These are phyloP conservation scores for Heliconius sara DNA, from an alignment of 2,888 invertebrate genomes.

Conservation along the genomic window DNA sequence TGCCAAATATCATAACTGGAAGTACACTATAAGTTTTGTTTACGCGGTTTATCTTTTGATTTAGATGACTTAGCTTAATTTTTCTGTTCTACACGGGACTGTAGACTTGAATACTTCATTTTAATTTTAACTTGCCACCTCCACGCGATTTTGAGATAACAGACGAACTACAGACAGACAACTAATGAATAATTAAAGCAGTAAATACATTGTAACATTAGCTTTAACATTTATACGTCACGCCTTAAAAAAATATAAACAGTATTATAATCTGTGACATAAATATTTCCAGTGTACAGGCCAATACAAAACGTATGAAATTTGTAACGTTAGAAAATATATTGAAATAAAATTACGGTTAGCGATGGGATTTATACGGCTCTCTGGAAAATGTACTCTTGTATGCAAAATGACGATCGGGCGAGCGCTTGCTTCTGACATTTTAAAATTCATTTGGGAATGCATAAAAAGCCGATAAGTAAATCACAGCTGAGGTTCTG, in stretches of 20 bases:
- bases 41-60: too few species aligned
- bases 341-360: constrained; percentile 32
- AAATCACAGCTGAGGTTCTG: constrained; percentile 30
- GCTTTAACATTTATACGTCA: too few species aligned
- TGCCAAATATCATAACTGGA: too few species aligned
- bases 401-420: constrained; percentile 38
- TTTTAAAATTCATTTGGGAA: constrained; percentile 35
- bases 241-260: background rate
- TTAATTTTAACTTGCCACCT: too few species aligned
- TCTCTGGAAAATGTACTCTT: constrained; percentile 36
- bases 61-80: too few species aligned
- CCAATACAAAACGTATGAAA: constrained; percentile 15
- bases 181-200: background rate
- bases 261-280: background rate
- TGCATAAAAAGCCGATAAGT: constrained; percentile 34
- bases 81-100: too few species aligned
- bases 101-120: too few species aligned
- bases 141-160: too few species aligned
- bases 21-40: too few species aligned
- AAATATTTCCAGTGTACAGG: constrained; percentile 6
- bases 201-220: background rate
- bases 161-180: too few species aligned
- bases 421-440: constrained; percentile 34
- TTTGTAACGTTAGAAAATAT: constrained; percentile 31
- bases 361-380: constrained; percentile 32